Evolutionary conservation across 2,888 invertebrate genomes (phyloP).

Genomic region (Athalia circularis): DNA sequence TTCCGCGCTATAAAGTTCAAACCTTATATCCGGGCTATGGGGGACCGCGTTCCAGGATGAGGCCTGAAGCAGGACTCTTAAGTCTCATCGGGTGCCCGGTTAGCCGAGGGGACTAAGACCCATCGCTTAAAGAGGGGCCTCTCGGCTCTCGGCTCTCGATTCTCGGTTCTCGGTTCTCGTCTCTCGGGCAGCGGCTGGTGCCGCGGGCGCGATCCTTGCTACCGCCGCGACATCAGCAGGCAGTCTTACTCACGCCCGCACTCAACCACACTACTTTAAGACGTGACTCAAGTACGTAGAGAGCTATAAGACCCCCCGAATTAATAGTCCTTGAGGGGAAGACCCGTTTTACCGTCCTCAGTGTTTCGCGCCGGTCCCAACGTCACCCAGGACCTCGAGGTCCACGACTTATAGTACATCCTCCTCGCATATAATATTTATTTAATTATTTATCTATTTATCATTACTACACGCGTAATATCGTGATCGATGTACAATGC

Average conservation of each 20-base stretch:
- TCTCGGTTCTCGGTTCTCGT: constrained; percentile 4
- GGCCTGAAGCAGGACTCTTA: too few species aligned
- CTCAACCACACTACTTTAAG: constrained; percentile 58
- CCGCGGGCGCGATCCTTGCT: constrained; percentile 54
- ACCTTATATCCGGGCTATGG: too few species aligned
- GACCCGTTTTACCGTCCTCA: constrained; percentile 42
- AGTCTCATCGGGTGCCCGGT: not conserved
- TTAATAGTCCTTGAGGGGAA: constrained; percentile 47
- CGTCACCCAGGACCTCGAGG: constrained; percentile 21
- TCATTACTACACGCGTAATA: too few species aligned
- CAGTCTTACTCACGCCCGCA: constrained; percentile 69
- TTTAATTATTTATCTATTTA: not conserved
- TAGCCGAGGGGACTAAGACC: constrained; percentile 3
- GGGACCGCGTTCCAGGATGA: too few species aligned
- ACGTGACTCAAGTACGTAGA: constrained; percentile 63
- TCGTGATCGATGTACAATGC: too few species aligned
- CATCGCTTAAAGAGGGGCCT: not conserved
- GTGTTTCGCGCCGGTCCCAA: constrained; percentile 40
- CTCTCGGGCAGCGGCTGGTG: constrained; percentile 38
- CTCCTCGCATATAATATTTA: constrained; percentile 7
- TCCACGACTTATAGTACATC: not conserved
- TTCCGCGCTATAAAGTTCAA: too few species aligned
- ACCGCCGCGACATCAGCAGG: constrained; percentile 61
- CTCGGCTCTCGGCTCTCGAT: constrained; percentile 12
- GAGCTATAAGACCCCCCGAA: constrained; percentile 31